These are phyloP conservation scores for Porites cylindrica DNA, from an alignment of 92 coral and sea anemone species.

Conservation along the genomic window DNA sequence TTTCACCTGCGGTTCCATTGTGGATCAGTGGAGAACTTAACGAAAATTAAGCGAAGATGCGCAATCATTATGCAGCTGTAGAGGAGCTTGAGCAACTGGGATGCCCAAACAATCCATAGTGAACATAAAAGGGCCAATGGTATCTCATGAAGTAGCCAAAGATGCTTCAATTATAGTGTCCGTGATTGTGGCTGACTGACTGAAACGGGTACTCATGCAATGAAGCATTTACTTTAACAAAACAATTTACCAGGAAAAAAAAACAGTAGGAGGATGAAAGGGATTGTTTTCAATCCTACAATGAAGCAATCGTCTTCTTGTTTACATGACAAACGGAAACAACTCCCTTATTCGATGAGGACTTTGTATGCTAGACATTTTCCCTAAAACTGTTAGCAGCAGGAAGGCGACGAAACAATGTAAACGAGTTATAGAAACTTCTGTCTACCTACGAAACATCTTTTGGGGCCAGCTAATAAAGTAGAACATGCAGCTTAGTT, in stretches of 20 bases:
- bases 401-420: neutral
- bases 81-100: neutral
- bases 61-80: neutral
- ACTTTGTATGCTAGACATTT: neutral
- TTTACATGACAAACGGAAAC: conserved; percentile 2
- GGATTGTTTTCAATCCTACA: neutral
- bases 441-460: neutral
- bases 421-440: neutral
- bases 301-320: neutral
- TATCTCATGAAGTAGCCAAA: too few species aligned
- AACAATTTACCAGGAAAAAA: neutral
- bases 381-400: neutral
- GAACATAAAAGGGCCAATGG: too few species aligned
- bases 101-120: neutral
- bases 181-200: too few species aligned
- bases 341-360: neutral
- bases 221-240: neutral
- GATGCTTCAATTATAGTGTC: too few species aligned
- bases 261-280: neutral
- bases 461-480: neutral
- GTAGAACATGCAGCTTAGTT: too few species aligned
- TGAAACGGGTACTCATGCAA: neutral
- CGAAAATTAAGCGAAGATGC: too few species aligned
- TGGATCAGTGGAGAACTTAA: neutral
- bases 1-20: neutral